A percentile compares a stretch with the other conserved stretches of the same genome.
phyloP scores from a whole-genome alignment of 2,113 vertebrate genomes.

The Crotalus horridus region DNA sequence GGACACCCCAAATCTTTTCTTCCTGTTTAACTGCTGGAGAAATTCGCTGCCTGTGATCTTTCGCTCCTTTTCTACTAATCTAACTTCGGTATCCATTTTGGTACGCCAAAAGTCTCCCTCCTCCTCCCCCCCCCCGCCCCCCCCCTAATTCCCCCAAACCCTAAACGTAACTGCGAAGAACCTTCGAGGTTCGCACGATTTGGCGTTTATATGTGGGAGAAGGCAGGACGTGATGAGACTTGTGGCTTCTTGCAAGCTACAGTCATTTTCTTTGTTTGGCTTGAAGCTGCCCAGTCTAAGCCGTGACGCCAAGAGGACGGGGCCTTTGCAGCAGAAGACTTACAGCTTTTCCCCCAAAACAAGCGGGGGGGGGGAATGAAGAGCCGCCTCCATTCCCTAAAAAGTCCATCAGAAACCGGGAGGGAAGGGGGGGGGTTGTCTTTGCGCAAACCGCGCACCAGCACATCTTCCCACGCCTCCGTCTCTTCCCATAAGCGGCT shows the following conservation, averaged over 20 bases:
- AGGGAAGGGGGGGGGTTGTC: background rate
- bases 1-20: background rate
- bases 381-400: background rate
- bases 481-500: background rate
- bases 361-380: background rate
- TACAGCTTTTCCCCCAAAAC: background rate
- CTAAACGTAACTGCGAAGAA: background rate
- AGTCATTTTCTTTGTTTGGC: background rate
- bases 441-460: background rate
- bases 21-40: background rate
- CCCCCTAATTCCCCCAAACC: fast-evolving
- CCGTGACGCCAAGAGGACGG: background rate
- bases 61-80: background rate
- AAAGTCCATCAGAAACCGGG: background rate
- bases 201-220: background rate
- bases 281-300: background rate
- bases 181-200: background rate
- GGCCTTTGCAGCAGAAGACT: background rate
- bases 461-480: background rate
- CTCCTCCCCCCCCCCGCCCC: too few relatives aligned
- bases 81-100: background rate
- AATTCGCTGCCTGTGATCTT: background rate
- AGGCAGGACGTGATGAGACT: background rate
- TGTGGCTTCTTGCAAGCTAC: background rate
- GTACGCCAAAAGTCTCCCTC: background rate